Evolutionary conservation across 2,888 invertebrate genomes (phyloP), one percentile per base, ranked within the genome.

Genomic region (Dryobotodes eremita): DNA sequence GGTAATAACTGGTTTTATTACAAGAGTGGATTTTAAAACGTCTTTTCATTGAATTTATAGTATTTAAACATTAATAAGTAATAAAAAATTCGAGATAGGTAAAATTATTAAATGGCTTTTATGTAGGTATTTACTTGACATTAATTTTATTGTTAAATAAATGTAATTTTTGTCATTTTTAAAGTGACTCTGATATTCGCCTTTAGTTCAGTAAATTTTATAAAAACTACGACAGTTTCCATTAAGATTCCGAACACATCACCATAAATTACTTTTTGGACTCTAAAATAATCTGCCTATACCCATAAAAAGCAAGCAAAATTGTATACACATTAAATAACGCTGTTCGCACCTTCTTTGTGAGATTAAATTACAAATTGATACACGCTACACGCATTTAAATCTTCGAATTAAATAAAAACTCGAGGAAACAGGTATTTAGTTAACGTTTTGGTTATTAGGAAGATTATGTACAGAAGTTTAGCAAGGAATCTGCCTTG

Each of bases 341-440:
- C 20, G 15, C 50, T 80, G 84, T 84, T 88, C 66, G 36, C 84
- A 80, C 84, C 88, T 88, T 89, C 79, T 88, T 79, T 61, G 48
- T 42, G 0, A 71, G 77, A 82, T 82, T 76, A 79, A 74, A 80
- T 88, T 80, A 89, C 80, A 82, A 88, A 89, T 86, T 77, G 80
- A 79, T 82, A 59, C 46, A 23, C 57, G 64, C 48, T 50, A 71
- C 11, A 78, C 79, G 71, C 73, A 83, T 87, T 79, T 80, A 70
- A 87, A 83, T 85, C 65, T 77, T 75, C 20, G 57, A 80, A 75
- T 86, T 84, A 80, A 69, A 66, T 69, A 36, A 71, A 59, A 72
- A 36, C 31, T 57, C 15, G n/a, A 74, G 13, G 68, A 79, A 86
- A 78, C 78, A 62, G 66, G 79, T 74, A 78, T 84, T 74, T 61